Percentiles rank a stretch among this genome's conserved stretches.
These are phyloP conservation scores for Diarsia dahlii DNA, from an alignment of 2,888 invertebrate species.

Conservation along the genomic window DNA sequence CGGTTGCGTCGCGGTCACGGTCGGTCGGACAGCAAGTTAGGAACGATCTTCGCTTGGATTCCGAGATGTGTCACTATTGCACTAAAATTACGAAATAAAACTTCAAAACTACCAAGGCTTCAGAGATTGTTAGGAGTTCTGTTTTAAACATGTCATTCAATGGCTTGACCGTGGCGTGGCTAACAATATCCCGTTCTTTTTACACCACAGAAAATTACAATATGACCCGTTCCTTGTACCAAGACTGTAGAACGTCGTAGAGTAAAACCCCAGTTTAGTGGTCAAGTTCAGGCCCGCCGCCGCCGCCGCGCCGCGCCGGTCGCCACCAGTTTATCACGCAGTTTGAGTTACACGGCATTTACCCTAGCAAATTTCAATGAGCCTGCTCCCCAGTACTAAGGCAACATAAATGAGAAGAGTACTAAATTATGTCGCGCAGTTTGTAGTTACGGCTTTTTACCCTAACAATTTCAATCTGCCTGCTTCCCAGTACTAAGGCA, in stretches of 20 bases:
- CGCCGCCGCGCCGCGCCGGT: too few species aligned
- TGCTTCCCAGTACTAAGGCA: slow-evolving; percentile 38
- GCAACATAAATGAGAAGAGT: slow-evolving; percentile 8
- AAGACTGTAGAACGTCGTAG: slow-evolving; percentile 15
- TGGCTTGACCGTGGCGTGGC: not conserved
- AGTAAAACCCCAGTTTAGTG: not conserved
- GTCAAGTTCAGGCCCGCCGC: not conserved
- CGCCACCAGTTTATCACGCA: not conserved
- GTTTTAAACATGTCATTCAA: not conserved
- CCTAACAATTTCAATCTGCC: slow-evolving; percentile 38
- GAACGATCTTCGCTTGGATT: slow-evolving; percentile 5
- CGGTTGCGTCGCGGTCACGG: too few species aligned
- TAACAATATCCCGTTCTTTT: not conserved
- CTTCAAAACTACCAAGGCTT: slow-evolving; percentile 57
- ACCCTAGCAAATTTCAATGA: slow-evolving; percentile 43
- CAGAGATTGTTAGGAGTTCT: slow-evolving; percentile 33
- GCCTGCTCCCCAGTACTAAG: slow-evolving; percentile 38
- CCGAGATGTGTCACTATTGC: slow-evolving; percentile 50
- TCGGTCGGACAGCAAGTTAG: not conserved
- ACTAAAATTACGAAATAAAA: slow-evolving; percentile 51
- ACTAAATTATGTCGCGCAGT: slow-evolving; percentile 8
- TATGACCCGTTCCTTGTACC: slow-evolving; percentile 8
- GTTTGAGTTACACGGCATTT: slow-evolving; percentile 30
- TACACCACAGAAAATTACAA: slow-evolving; percentile 39
- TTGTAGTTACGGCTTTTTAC: slow-evolving; percentile 29